Evolutionary conservation across 2,888 invertebrate species (phyloP), one percentile per base, ranked within the genome.

Genomic region (Eueremaeus valkanovi): DNA sequence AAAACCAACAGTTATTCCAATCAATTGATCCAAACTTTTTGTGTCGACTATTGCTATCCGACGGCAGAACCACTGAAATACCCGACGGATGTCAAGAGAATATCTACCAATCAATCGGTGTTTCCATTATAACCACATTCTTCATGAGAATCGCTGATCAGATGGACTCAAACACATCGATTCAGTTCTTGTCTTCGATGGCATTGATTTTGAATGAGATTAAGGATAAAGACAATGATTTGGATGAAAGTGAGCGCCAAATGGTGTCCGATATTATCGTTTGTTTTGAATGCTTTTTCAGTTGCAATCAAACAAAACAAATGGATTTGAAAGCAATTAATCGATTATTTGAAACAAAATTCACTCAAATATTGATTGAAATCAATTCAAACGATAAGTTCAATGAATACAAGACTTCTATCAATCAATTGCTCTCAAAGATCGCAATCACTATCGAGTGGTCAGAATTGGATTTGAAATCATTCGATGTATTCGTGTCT

Each of bases 261-360:
- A 70, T 70, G 70, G 8, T 70, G 0, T 36, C 42, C 13, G 70
- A 70, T 45, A 70, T 70, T 16, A 70, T 70, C 16, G 16, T 42
- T 13, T 70, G 70, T 24, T 70, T 70, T 70, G 70, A 70, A 11
- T 70, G 16, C n/a, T 70, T 70, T 45, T 70, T 70, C 70, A 70
- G 70, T 16, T 70, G 45, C 3, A 45, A 70, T 3, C 24, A 45
- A 2, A 70, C 27, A 5, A 18, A 70, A 45, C 27, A 40, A 45
- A 70, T 45, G 3, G 3, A 21, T 45, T 45, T 42, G 3, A 5
- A 45, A 36, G 3, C 45, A 29, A 70, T 24, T 6, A 70, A 45
- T 21, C 8, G 45, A 27, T 70, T 70, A 45, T 70, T 70, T 70
- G 45, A 70, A 9, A 45, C 42, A 29, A 70, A 70, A 70, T 70